Base-by-base conservation (phyloP, 1,140 invertebrate genomes). In the Cotesia typhae region DNA sequence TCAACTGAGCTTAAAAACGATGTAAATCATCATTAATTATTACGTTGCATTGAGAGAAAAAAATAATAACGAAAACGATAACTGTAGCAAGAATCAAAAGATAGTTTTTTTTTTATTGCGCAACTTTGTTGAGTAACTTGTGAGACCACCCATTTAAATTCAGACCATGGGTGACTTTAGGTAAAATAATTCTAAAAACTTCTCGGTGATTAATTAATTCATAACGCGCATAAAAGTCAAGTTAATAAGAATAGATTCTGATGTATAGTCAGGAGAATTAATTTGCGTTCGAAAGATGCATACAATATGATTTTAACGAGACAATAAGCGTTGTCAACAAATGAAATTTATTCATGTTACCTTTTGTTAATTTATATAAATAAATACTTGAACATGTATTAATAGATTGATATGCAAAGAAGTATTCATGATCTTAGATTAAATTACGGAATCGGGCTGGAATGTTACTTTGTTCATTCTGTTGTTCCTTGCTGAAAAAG, bases 301-400 rank as follows among this genome's bases (percentile, higher is more conserved):
- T 5, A 28, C 17, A 28, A 9, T 59, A 20, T 59, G 9, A 28
- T 64, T 75, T 38, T 65, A 36, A 57, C 41, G 7, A 36, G 47
- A 52, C 41, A 47, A 55, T 38, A 72, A 63, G 67, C 70, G 67
- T 75, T 65, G 69, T 69, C 69, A 38, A 71, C 65, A 20, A 41
- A 59, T 35, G 28, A 35, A 59, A 66, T 35, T 28, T 28, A 28
- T 28, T 28, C 28, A 37, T 20, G 60, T 37, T 47, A 47, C 41
- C 41, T 47, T 47, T 5, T 47, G 41, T 47, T 7, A 47, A 47
- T 6, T 10, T 9, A 47, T 41, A 70, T n/a, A 55, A 41, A 35
- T 61, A 41, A 5, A 68, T 59, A 28, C 57, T 59, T 59, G 6
- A 4, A 37, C 35, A 9, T 41, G 10, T 63, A 12, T 37, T 28